Base-by-base conservation (phyloP, 2,888 invertebrate genomes). In the Ernsta delagoae region DNA sequence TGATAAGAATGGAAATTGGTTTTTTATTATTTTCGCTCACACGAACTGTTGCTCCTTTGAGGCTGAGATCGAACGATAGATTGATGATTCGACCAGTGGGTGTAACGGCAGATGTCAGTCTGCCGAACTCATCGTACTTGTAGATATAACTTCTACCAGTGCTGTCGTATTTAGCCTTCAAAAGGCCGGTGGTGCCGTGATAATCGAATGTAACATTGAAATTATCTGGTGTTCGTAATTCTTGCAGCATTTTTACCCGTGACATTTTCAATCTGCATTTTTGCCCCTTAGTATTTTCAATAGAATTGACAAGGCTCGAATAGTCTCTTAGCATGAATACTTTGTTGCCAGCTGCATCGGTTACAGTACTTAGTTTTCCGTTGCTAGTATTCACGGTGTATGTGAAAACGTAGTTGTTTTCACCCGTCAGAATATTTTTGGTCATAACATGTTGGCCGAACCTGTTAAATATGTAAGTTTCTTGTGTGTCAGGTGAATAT, bases 331-430 rank as follows among this genome's bases (percentile, higher is more conserved):
- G 86, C 11, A 97, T 85, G 89, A 97, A 97, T 0, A 97, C 97
- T 87, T 97, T 97, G 81, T 98, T 98, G 61, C 98, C 98, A 4
- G 98, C 98, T 0, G 98, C 97, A 82, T 99, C 99, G 0, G 98
- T 98, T 0, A 99, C 98, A 0, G 98, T 97, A 79, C 97, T 98
- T 24, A 99, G 94, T 83, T 98, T 98, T 0, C 99, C 99, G 81
- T 98, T 98, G 80, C 98, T 98, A 0, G 99, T 99, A 83, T 99
- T 99, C 0, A 99, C 98, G 77, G 98, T 98, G 90, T 99, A 99
- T 0, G 98, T 97, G 84, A 99, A 99, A 2, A 97, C 96, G 84
- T 98, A 99, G 75, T 97, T 96, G 3, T 97, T 97, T 87, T 98
- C 98, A 0, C 98, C 98, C 0, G 99, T 99, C n/a, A 99, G 92